These are phyloP conservation scores for Charina bottae DNA, from an alignment of 2,113 vertebrate genomes.

Conservation along the genomic window DNA sequence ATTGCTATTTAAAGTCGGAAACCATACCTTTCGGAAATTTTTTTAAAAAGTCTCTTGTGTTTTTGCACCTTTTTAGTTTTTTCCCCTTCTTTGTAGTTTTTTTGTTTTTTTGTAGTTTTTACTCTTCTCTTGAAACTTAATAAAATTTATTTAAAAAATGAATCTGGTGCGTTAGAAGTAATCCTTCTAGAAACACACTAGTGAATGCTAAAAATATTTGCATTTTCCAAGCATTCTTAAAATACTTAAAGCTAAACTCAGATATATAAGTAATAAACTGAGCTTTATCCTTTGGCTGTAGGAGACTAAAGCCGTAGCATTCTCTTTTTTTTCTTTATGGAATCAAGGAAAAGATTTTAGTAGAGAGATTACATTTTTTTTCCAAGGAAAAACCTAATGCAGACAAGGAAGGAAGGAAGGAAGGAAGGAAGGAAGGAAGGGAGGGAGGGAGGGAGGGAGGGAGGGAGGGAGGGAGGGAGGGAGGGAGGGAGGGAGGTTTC, in stretches of 20 bases:
- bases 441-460: not conserved
- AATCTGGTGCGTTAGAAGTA: not conserved
- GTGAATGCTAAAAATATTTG: not conserved
- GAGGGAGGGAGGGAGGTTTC: not conserved
- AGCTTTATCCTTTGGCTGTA: not conserved
- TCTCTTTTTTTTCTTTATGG: not conserved
- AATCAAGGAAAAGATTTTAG: not conserved
- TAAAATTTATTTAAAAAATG: not conserved
- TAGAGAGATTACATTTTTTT: not conserved
- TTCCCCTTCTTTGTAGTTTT: too few species aligned
- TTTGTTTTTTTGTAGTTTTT: too few species aligned
- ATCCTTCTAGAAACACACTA: not conserved
- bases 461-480: too few species aligned
- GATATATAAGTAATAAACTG: not conserved
- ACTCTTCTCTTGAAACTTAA: too few species aligned
- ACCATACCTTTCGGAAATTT: too few species aligned
- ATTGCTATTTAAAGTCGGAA: too few species aligned
- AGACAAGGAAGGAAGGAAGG: too few species aligned
- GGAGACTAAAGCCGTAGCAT: not conserved
- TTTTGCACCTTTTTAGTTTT: too few species aligned
- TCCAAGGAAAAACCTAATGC: too few species aligned
- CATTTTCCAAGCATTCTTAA: not conserved
- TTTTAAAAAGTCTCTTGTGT: too few species aligned
- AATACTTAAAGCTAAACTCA: not conserved
- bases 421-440: too few species aligned